Evolutionary conservation across 1,140 invertebrate species (phyloP), one percentile per base, ranked within the genome.

Genomic region (Lepidostoma basale): DNA sequence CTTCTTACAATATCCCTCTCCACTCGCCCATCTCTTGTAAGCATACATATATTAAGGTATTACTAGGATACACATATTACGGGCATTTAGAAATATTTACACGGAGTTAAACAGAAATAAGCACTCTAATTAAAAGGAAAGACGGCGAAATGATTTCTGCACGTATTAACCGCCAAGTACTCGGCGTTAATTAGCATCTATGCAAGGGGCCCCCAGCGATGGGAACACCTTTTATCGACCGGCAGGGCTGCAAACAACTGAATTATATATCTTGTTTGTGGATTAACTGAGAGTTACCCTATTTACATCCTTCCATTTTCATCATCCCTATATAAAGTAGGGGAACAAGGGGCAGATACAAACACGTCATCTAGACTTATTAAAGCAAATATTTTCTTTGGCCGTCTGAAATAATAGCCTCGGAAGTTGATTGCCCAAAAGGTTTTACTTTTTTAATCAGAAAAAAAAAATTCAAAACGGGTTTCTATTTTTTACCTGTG

Each of bases 181-280:
- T n/a, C n/a, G n/a, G n/a, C n/a, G n/a, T n/a, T n/a, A n/a, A n/a
- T n/a, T n/a, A n/a, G n/a, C n/a, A n/a, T n/a, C n/a, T n/a, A n/a
- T n/a, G n/a, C n/a, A n/a, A n/a, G n/a, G n/a, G n/a, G n/a, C n/a
- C n/a, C n/a, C n/a, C n/a, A n/a, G n/a, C n/a, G n/a, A n/a, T n/a
- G 18, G 18, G 20, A 45, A 45, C 18, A 45, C 42, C 42, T 22
- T 14, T 45, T 16, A 45, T 45, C 18, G 42, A 45, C 20, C 42
- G n/a, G n/a, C n/a, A 20, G 18, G 18, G 42, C 9, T 18, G 18
- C 42, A 45, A 45, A n/a, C 42, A 8, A 8, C n/a, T 44, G 42
- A 45, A 45, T 45, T 45, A 45, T 18, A 45, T 45, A 45, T 45
- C 42, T 45, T 45, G 42, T 22, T 45, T 45, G 42, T 45, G 42